Percentiles rank a stretch among this genome's conserved stretches.
Conservation (phyloP, 2,888 invertebrate species). For the Cepaea hortensis region DNA sequence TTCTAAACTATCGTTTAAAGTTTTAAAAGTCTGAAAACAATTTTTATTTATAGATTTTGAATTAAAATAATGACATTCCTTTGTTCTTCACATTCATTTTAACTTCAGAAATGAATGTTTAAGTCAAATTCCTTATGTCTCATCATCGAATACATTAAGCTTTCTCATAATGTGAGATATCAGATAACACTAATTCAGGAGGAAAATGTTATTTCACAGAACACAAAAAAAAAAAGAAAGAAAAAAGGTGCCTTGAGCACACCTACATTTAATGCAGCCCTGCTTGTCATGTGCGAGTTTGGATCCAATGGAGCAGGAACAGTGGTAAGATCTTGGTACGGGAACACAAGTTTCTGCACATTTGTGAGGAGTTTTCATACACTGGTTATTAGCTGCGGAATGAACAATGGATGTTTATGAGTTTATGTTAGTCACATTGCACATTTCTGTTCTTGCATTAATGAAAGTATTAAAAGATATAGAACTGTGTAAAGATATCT, state of each 20-base stretch:
- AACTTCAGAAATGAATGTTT: background rate
- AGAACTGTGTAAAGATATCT: no score
- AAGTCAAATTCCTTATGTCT: no score
- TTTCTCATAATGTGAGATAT: no score
- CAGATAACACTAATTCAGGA: no score
- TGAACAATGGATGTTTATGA: background rate
- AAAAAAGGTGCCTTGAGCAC: background rate
- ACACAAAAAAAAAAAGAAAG: background rate
- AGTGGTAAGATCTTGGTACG: slow-evolving; percentile 63
- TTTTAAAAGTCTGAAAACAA: background rate
- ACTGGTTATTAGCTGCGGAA: slow-evolving; percentile 51
- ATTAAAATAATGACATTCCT: background rate
- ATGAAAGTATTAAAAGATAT: no score
- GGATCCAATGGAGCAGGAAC: slow-evolving; percentile 63
- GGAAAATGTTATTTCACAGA: no score
- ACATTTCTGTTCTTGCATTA: no score
- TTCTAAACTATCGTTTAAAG: background rate
- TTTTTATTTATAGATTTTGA: background rate
- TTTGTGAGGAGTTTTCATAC: slow-evolving; percentile 25
- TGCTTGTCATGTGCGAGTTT: slow-evolving; percentile 57
- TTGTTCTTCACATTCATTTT: background rate
- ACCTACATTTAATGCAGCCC: slow-evolving; percentile 62
- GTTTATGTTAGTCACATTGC: no score
- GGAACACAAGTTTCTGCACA: slow-evolving; percentile 62
- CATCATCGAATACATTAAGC: no score